phyloP scores from a whole-genome alignment of 2,888 invertebrate species.

The Fabriciana adippe region DNA sequence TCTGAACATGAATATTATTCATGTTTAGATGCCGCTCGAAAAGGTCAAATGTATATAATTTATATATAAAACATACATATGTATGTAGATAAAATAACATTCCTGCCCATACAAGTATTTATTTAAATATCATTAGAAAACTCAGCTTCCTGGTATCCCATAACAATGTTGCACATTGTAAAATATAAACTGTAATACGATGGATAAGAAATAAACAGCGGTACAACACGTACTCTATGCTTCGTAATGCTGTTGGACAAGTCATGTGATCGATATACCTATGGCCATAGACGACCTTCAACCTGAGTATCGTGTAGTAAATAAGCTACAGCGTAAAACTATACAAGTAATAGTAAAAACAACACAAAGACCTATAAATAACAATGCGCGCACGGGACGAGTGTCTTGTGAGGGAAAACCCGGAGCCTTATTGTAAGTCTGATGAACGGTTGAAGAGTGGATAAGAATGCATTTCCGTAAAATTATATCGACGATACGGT shows the following conservation, averaged over 20 bases:
- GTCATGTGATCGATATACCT: conserved; percentile 4
- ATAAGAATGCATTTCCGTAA: conserved; percentile 8
- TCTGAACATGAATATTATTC: no score
- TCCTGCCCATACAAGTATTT: no score
- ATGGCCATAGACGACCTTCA: conserved; percentile 23
- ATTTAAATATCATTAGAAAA: no score
- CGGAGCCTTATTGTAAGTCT: background rate
- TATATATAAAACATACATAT: no score
- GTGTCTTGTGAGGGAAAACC: conserved; percentile 9
- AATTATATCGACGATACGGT: no score
- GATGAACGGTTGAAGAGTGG: conserved; percentile 6
- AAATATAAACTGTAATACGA: background rate
- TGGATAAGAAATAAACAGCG: background rate
- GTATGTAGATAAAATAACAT: no score
- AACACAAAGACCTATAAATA: conserved; percentile 25
- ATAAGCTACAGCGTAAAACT: conserved; percentile 12
- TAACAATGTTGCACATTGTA: no score
- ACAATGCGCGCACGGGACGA: background rate
- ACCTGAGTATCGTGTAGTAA: conserved; percentile 7
- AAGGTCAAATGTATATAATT: no score
- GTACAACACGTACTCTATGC: background rate
- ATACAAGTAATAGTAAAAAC: conserved; percentile 16
- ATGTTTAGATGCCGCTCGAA: no score
- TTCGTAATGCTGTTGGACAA: background rate
- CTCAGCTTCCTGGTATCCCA: no score